Evolutionary conservation across 2,797 vertebrate species (phyloP).

Genomic region (Girardinus metallicus): DNA sequence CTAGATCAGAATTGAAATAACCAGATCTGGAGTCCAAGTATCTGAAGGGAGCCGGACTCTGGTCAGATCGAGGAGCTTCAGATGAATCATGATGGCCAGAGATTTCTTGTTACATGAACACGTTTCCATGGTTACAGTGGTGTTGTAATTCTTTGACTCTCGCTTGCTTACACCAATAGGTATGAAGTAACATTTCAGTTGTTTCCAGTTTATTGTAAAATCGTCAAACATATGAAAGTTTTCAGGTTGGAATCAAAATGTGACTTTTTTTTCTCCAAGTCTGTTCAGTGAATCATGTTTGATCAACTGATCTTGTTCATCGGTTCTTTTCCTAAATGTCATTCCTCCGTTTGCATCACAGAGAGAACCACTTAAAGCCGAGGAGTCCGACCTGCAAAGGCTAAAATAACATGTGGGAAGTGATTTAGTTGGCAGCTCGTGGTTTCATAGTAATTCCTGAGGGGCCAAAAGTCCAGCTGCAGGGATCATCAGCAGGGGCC

Average conservation of each 20-base stretch:
- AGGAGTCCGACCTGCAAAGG: background rate
- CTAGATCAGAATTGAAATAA: too few relatives aligned
- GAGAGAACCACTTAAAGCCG: background rate
- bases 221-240: background rate
- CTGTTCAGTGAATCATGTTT: background rate
- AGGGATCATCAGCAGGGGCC: background rate
- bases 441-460: background rate
- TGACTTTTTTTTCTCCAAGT: background rate
- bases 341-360: background rate
- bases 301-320: background rate
- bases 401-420: background rate
- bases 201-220: background rate
- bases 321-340: background rate
- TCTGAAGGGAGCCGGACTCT: too few relatives aligned
- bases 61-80: too few relatives aligned
- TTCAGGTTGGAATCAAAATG: background rate
- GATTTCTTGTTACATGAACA: too few relatives aligned
- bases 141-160: too few relatives aligned
- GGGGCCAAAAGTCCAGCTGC: constrained; percentile 1
- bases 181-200: too few relatives aligned
- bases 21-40: too few relatives aligned
- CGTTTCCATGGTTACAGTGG: too few relatives aligned
- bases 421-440: background rate
- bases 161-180: too few relatives aligned
- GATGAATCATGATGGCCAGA: too few relatives aligned